Conservation (phyloP, 2,113 vertebrate genomes). For the Miniopterus natalensis region DNA sequence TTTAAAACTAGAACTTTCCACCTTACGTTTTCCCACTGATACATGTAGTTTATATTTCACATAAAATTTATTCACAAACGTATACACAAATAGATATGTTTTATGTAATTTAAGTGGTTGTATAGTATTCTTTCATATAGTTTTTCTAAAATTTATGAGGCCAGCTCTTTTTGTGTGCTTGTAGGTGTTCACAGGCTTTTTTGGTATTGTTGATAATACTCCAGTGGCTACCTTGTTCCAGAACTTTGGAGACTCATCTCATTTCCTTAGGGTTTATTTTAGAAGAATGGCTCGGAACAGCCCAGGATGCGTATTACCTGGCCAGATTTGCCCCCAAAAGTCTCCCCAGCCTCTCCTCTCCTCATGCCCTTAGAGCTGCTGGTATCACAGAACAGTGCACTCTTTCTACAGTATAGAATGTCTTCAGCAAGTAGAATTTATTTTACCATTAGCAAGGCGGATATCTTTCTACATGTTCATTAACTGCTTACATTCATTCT, state of each 20-base stretch:
- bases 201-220: too few relatives aligned
- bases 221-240: background rate
- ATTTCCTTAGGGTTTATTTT: background rate
- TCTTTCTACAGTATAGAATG: fast-evolving
- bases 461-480: background rate
- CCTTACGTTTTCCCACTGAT: background rate
- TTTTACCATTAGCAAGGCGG: background rate
- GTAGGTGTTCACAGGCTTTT: background rate
- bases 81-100: background rate
- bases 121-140: fast-evolving
- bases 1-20: background rate
- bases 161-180: background rate
- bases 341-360: background rate
- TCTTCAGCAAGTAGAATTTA: fast-evolving
- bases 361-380: background rate
- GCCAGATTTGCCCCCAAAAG: background rate
- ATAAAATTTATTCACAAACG: background rate
- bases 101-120: background rate
- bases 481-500: fast-evolving
- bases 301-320: too few relatives aligned
- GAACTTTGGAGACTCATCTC: background rate
- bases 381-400: too few relatives aligned
- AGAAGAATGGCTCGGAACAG: background rate
- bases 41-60: background rate
- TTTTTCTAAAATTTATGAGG: too few relatives aligned